Conservation (phyloP, 2,888 invertebrate genomes). For the Branchinecta sandiegonensis region DNA sequence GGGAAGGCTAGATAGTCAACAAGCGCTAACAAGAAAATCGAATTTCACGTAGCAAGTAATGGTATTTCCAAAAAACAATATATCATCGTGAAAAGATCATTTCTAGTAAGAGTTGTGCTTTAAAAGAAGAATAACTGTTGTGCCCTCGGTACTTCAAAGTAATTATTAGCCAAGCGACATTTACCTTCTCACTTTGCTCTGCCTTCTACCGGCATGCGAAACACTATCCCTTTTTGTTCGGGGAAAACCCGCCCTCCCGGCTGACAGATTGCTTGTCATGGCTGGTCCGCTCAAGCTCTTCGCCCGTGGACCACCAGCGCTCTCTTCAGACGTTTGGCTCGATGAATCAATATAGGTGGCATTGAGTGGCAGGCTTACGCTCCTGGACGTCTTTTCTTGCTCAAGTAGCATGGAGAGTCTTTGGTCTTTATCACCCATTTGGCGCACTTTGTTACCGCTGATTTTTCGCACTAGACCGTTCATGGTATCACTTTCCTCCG, state of each 20-base stretch:
- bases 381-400: not conserved
- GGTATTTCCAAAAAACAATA: no score
- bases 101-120: no score
- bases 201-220: not conserved
- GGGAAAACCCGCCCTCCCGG: slow-evolving; percentile 7
- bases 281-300: slow-evolving; percentile 1
- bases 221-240: not conserved
- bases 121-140: no score
- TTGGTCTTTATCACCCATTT: not conserved
- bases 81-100: no score
- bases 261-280: not conserved
- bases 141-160: no score
- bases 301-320: not conserved
- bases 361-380: not conserved
- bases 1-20: no score
- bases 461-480: not conserved
- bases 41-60: no score
- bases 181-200: not conserved
- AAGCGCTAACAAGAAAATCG: no score
- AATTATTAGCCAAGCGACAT: no score
- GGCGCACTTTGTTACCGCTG: no score
- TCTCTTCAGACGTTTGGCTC: slow-evolving; percentile 5
- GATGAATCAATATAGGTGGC: slow-evolving; percentile 13
- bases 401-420: not conserved
- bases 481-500: not conserved